Conservation (phyloP, 2,888 invertebrate species). For the Cheilosia scutellata region DNA sequence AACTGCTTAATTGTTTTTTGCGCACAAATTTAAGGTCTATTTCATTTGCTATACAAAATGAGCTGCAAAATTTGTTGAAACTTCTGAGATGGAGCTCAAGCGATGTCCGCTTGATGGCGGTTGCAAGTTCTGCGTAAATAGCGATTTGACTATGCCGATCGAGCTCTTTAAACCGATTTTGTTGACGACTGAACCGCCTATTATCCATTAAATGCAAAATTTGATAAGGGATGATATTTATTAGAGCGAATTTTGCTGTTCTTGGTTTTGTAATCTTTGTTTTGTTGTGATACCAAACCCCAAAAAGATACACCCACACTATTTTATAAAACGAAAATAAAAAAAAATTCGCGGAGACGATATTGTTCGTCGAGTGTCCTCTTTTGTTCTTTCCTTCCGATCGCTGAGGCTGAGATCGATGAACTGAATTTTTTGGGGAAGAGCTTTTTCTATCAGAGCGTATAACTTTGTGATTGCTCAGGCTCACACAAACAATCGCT, state of each 20-base stretch:
- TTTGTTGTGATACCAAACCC: conserved; percentile 12
- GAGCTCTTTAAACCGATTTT: conserved; percentile 66
- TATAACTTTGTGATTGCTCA: conserved; percentile 16
- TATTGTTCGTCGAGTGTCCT: conserved; percentile 20
- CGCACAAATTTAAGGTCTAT: conserved; percentile 50
- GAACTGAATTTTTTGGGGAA: conserved; percentile 80
- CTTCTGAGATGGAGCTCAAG: conserved; percentile 14
- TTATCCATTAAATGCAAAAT: conserved; percentile 64
- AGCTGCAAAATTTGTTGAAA: background rate
- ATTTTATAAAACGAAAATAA: conserved; percentile 4
- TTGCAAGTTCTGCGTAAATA: conserved; percentile 51
- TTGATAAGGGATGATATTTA: conserved; percentile 51
- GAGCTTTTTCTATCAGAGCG: conserved; percentile 67
- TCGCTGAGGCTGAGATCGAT: conserved; percentile 83
- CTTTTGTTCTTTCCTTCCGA: conserved; percentile 78
- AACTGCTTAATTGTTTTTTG: conserved; percentile 26
- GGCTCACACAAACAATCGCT: conserved; percentile 31
- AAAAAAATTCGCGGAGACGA: conserved; percentile 22
- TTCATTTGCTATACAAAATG: conserved; percentile 39
- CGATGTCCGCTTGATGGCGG: conserved; percentile 36
- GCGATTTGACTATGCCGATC: conserved; percentile 41
- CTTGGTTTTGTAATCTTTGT: conserved; percentile 5
- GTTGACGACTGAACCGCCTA: conserved; percentile 35
- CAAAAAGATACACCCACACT: conserved; percentile 26
- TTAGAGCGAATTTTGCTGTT: conserved; percentile 13